Evolutionary conservation across 2,797 vertebrate species (phyloP).

Genomic region (Vultur gryphus): DNA sequence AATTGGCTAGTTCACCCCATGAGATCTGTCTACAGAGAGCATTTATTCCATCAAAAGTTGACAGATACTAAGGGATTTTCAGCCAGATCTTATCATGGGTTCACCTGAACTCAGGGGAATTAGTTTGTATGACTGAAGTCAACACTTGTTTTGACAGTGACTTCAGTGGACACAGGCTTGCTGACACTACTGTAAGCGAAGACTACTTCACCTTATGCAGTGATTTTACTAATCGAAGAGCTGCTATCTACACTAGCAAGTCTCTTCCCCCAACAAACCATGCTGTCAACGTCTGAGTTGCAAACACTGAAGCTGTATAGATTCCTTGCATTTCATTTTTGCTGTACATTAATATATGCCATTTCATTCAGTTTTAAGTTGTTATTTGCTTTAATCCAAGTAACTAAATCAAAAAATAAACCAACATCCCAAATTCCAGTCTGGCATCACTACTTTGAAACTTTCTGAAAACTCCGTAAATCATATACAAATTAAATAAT

Average conservation of each 20-base stretch:
- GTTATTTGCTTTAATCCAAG: neutral
- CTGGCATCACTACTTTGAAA: neutral
- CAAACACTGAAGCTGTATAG: neutral
- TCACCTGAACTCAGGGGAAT: neutral
- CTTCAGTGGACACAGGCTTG: neutral
- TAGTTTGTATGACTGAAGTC: neutral
- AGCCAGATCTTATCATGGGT: rapidly evolving
- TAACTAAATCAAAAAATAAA: neutral
- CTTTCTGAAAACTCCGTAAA: neutral
- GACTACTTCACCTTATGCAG: neutral
- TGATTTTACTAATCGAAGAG: rapidly evolving
- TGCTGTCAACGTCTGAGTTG: neutral
- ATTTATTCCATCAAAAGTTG: neutral
- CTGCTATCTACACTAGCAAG: neutral
- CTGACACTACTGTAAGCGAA: neutral
- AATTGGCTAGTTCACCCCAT: neutral
- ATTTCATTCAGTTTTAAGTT: neutral
- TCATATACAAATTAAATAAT: neutral
- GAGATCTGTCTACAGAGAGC: neutral
- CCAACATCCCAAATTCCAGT: neutral
- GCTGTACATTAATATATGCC: neutral
- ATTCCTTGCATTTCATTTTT: neutral
- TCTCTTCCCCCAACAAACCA: neutral
- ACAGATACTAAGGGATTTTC: neutral
- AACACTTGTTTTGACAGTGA: neutral